A percentile compares a stretch with the other conserved stretches of the same genome.
phyloP scores from a whole-genome alignment of 2,797 vertebrate species.

The Peromyscus melanophrys region DNA sequence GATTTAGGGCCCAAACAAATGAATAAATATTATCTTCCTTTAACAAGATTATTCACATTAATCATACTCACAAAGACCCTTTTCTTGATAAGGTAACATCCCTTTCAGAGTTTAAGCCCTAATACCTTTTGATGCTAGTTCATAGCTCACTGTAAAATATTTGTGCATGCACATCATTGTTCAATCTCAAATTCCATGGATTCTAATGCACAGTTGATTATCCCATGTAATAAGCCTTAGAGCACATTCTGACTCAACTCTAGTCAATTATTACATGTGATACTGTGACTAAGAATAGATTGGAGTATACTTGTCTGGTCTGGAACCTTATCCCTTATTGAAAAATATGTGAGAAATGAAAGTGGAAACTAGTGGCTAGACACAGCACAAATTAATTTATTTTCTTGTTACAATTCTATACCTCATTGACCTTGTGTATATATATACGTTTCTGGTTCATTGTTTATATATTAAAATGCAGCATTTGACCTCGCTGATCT shows the following conservation, averaged over 20 bases:
- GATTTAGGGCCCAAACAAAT: background rate
- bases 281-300: background rate
- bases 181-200: background rate
- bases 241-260: background rate
- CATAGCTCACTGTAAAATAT: background rate
- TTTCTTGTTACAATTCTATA: constrained; percentile 37
- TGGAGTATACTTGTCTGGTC: background rate
- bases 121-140: background rate
- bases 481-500: background rate
- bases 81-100: background rate
- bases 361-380: background rate
- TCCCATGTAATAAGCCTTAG: background rate
- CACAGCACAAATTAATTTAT: constrained; percentile 24
- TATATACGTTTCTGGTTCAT: background rate
- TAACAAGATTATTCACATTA: background rate
- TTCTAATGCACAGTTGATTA: background rate
- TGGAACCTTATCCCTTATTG: background rate
- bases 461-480: constrained; percentile 37
- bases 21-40: background rate
- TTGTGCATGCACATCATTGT: background rate
- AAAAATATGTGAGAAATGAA: background rate
- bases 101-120: background rate
- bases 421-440: background rate
- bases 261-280: background rate
- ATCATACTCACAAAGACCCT: background rate